These are phyloP conservation scores for Bambusicola thoracicus DNA, from an alignment of 2,113 vertebrate species.

Conservation along the genomic window DNA sequence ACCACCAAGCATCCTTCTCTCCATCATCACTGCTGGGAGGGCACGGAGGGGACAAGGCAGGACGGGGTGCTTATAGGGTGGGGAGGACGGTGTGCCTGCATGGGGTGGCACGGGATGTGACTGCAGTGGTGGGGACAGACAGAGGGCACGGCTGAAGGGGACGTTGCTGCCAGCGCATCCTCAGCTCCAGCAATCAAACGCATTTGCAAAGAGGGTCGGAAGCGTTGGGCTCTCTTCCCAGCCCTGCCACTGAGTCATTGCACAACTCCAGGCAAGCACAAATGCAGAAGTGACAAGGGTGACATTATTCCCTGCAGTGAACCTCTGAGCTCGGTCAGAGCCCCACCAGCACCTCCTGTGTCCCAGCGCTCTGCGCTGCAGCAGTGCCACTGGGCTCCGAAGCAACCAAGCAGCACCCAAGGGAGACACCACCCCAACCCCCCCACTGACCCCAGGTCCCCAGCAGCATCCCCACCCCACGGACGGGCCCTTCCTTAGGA, in stretches of 20 bases:
- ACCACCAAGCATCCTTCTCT: background rate
- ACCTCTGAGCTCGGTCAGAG: background rate
- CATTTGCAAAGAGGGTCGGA: background rate
- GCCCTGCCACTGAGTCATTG: constrained; percentile 11
- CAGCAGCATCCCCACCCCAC: background rate
- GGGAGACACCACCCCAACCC: background rate
- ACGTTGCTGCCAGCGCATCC: background rate
- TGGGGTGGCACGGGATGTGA: accelerated
- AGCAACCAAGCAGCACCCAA: accelerated
- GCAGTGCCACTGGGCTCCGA: accelerated
- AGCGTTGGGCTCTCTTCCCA: background rate
- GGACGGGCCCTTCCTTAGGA: background rate
- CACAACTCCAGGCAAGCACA: background rate
- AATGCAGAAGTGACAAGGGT: background rate
- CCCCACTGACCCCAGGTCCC: accelerated
- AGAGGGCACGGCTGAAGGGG: background rate
- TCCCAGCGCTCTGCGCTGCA: background rate
- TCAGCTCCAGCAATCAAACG: background rate
- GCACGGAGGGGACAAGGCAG: accelerated
- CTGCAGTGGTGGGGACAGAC: background rate
- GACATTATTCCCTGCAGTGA: background rate
- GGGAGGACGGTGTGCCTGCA: background rate
- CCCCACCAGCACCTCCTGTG: background rate
- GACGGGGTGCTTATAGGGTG: accelerated
- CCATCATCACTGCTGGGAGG: background rate